Percentiles rank a stretch among this genome's conserved stretches.
Conservation (phyloP, 2,797 vertebrate species). For the Sebastes glaucus region DNA sequence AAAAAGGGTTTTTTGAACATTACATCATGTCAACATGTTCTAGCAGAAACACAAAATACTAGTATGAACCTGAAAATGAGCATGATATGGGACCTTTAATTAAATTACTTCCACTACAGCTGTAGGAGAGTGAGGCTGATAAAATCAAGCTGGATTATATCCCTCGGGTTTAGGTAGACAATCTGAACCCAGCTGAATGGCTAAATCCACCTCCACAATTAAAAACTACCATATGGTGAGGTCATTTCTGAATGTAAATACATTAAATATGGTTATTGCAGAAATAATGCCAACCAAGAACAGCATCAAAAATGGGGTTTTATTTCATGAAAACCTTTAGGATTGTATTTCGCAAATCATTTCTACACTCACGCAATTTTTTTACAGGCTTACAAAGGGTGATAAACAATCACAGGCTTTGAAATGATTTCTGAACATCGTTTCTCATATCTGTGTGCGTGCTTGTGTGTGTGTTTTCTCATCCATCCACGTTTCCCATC, state of each 20-base stretch:
- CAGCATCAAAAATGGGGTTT: not conserved
- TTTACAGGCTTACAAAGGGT: not conserved
- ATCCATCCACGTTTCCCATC: constrained; percentile 32
- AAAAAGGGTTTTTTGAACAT: too few relatives aligned
- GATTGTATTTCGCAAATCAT: not conserved
- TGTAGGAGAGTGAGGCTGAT: not conserved
- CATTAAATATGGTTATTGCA: not conserved
- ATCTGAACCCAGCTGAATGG: not conserved
- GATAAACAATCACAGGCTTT: not conserved
- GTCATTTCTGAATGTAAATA: not conserved
- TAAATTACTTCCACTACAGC: too few relatives aligned
- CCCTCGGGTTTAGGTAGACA: rapidly evolving
- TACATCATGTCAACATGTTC: too few relatives aligned
- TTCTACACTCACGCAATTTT: not conserved
- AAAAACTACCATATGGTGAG: not conserved
- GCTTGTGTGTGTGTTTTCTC: not conserved
- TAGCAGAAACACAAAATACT: too few relatives aligned
- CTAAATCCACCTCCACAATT: not conserved
- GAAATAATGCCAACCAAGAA: not conserved
- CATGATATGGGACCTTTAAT: too few relatives aligned
- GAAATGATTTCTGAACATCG: not conserved
- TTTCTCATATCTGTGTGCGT: not conserved
- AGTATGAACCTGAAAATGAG: too few relatives aligned
- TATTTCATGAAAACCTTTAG: not conserved
- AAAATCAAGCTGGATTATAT: not conserved